Evolutionary conservation across 2,797 vertebrate genomes (phyloP).

Genomic region (Tympanoctomys barrerae): DNA sequence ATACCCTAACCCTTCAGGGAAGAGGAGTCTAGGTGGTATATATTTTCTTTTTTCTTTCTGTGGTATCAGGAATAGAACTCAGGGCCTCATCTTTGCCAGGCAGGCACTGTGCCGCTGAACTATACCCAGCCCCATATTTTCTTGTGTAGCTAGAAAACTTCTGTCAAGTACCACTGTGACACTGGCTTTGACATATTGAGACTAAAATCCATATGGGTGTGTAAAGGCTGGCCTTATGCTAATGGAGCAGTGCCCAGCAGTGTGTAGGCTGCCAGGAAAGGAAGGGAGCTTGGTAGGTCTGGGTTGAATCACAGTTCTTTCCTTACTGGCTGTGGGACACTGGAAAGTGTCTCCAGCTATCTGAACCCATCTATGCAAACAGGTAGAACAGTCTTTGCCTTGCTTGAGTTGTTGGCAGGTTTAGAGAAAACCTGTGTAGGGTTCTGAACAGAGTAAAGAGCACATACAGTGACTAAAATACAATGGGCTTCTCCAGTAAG

Average conservation of each 20-base stretch:
- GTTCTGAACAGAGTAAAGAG: not conserved
- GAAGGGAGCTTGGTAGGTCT: not conserved
- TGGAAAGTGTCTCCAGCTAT: not conserved
- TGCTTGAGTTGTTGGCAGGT: constrained; percentile 7
- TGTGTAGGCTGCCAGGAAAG: not conserved
- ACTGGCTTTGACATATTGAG: constrained; percentile 5
- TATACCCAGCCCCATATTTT: not conserved
- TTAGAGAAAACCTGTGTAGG: not conserved
- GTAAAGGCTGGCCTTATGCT: not conserved
- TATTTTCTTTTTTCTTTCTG: not conserved
- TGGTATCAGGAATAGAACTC: too few relatives aligned
- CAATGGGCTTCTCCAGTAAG: not conserved
- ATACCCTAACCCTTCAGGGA: not conserved
- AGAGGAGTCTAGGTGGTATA: not conserved
- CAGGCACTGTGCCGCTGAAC: too few relatives aligned
- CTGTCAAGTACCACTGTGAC: not conserved
- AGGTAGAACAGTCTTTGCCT: not conserved
- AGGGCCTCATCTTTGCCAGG: too few relatives aligned
- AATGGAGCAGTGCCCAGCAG: not conserved
- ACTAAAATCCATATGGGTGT: not conserved
- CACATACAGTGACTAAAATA: not conserved
- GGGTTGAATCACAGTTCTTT: constrained; percentile 4
- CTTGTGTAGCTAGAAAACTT: not conserved
- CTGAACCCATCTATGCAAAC: not conserved
- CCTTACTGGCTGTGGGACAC: not conserved